Percentiles rank a stretch among this genome's conserved stretches.
phyloP scores from a whole-genome alignment of 2,888 invertebrate species.

The Pediacus dermestoides region DNA sequence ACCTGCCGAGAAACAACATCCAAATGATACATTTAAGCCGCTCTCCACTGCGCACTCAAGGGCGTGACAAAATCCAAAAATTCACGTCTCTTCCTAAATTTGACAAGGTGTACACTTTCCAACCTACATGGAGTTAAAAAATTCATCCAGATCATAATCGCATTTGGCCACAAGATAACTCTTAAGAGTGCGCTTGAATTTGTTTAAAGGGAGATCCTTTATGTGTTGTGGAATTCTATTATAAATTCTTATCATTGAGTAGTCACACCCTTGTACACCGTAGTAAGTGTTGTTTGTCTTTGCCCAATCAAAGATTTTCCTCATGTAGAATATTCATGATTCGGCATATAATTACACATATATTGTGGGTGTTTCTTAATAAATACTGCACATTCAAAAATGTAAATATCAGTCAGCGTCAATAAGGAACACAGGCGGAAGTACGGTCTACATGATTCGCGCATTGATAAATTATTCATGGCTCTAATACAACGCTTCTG shows the following conservation, averaged over 20 bases:
- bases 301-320: too few relatives aligned
- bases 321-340: too few relatives aligned
- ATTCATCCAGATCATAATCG: background rate
- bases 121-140: too few relatives aligned
- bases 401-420: constrained; percentile 1
- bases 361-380: too few relatives aligned
- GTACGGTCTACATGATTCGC: background rate
- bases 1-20: too few relatives aligned
- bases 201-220: background rate
- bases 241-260: background rate
- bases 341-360: too few relatives aligned
- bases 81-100: too few relatives aligned
- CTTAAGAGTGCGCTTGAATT: background rate
- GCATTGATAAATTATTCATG: background rate
- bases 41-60: too few relatives aligned
- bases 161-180: background rate
- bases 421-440: background rate
- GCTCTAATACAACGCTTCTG: background rate
- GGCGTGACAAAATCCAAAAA: too few relatives aligned
- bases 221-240: background rate
- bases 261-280: background rate
- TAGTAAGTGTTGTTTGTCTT: background rate
- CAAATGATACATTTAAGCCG: too few relatives aligned
- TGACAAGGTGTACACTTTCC: too few relatives aligned
- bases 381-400: background rate